A percentile compares a stretch with the other conserved stretches of the same genome.
phyloP scores from a whole-genome alignment of 2,888 invertebrate species.

The Acrobasis repandana region DNA sequence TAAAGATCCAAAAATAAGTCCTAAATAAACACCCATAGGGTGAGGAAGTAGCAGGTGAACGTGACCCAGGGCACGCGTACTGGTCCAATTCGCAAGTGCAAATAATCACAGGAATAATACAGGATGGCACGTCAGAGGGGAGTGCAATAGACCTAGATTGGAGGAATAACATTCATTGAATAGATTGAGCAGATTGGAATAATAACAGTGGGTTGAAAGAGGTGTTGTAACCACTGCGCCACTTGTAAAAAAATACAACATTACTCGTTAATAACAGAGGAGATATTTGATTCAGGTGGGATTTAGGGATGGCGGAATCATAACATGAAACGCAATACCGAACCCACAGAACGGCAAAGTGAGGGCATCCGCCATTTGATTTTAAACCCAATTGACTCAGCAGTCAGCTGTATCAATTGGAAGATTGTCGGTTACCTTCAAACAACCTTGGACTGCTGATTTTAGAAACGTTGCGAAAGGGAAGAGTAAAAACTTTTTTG shows the following conservation, averaged over 20 bases:
- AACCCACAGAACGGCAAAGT: slow-evolving; percentile 49
- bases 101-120: neutral
- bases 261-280: no score
- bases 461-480: neutral
- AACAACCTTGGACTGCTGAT: slow-evolving; percentile 50
- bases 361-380: slow-evolving; percentile 56
- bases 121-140: slow-evolving; percentile 14
- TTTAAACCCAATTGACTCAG: slow-evolving; percentile 34
- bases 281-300: neutral
- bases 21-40: neutral
- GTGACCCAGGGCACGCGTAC: neutral
- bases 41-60: neutral
- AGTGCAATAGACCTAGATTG: neutral
- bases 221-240: no score
- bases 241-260: no score
- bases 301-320: slow-evolving; percentile 15
- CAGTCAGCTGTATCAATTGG: slow-evolving; percentile 61
- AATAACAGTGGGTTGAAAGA: no score
- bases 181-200: neutral
- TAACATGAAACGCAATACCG: slow-evolving; percentile 4
- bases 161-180: neutral
- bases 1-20: no score
- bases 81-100: neutral
- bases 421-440: slow-evolving; percentile 66
- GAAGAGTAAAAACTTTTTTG: neutral